Evolutionary conservation across 2,113 vertebrate genomes (phyloP).

Genomic region (Nyctibius bracteatus): DNA sequence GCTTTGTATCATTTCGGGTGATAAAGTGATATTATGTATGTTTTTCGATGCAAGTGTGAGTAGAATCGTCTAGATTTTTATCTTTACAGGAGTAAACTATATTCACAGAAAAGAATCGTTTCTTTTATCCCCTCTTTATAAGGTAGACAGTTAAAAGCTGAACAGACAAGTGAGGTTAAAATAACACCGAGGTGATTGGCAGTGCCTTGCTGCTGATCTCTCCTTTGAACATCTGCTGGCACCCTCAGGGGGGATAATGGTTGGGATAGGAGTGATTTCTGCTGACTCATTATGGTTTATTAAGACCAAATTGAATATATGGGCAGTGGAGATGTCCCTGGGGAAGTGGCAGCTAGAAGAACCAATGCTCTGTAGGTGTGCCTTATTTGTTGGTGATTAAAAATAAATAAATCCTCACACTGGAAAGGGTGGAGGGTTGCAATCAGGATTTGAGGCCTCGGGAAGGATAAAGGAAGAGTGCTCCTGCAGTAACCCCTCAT

Average conservation of each 20-base stretch:
- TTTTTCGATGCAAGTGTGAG: not conserved
- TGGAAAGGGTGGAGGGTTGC: not conserved
- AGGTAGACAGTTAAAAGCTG: not conserved
- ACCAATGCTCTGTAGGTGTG: not conserved
- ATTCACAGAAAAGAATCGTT: not conserved
- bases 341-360: not conserved
- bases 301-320: constrained; percentile 30
- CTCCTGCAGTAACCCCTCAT: not conserved
- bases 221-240: constrained; percentile 28
- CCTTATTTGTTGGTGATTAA: not conserved
- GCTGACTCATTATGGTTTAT: constrained; percentile 45
- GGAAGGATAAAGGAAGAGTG: not conserved
- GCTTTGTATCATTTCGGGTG: not conserved
- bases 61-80: not conserved
- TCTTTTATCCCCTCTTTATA: not conserved
- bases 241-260: not conserved
- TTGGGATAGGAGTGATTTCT: not conserved
- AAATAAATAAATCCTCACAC: not conserved
- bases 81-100: not conserved
- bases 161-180: not conserved
- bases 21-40: not conserved
- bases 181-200: not conserved
- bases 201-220: not conserved
- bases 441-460: not conserved
- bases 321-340: not conserved